Base-by-base conservation (phyloP, 1,140 invertebrate species). In the Archegozetes longisetosus region DNA sequence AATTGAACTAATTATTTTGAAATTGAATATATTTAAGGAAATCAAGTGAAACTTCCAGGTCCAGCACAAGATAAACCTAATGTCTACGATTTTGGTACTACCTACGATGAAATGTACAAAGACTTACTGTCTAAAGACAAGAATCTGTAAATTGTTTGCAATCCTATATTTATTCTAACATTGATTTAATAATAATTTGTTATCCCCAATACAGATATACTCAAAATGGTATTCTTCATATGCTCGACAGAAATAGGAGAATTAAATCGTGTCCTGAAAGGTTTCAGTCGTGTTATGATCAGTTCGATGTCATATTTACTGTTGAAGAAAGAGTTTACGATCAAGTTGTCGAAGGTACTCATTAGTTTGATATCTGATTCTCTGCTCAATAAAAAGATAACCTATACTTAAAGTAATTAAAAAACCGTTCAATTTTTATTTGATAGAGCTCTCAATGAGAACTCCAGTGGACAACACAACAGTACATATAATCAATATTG, bases 261-360 rank as follows among this genome's bases (percentile, higher is more conserved):
- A 95, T 99, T 64, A 99, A 99, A 76, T 77, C 80, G 20, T 82
- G 81, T 60, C 96, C 96, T 17, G 92, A 99, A 76, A 80, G 86
- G 63, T 98, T 98, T 76, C 96, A 99, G 75, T 75, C 80, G 20
- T 84, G 82, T 61, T 80, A 80, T 66, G 90, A 98, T 64, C 84
- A 84, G 68, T 99, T 98, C 76, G 92, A 98, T 75, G 82, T 99
- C 53, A 82, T 99, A 46, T 84, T 99, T 64, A 95, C 93, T 0
- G 93, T 91, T 71, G 96, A 99, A 75, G 96, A 99, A 73, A 77
- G 94, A 68, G 95, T 99, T 2, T 99, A 98, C 71, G 96, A 99
- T 74, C 90, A 98, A 78, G 79, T 84, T 26, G 68, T 81, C 54
- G 78, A 80, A 84, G 76, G 78, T 80, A 69, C 17, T 27, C 23